These are phyloP conservation scores for Procambarus virginalis DNA, from an alignment of 1,140 invertebrate genomes.

Conservation along the genomic window DNA sequence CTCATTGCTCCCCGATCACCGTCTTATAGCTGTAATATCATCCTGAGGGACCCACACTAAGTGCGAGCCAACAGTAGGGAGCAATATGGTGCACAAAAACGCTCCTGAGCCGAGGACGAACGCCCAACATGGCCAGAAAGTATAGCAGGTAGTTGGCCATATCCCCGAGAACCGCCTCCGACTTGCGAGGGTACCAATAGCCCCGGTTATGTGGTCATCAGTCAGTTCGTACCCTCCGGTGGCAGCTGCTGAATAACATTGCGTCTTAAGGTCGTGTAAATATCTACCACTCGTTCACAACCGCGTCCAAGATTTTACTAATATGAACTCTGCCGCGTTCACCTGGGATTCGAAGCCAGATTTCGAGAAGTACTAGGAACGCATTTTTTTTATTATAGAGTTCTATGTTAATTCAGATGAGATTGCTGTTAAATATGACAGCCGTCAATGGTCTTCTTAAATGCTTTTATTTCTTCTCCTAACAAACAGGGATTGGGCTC, in stretches of 20 bases:
- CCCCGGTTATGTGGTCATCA: slow-evolving; percentile 15
- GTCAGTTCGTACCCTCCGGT: slow-evolving; percentile 10
- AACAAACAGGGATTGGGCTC: too few relatives aligned
- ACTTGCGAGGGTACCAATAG: slow-evolving; percentile 29
- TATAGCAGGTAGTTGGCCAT: neutral
- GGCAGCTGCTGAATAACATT: neutral
- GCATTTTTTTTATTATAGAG: too few relatives aligned
- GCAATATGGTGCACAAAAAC: neutral
- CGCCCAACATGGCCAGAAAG: neutral
- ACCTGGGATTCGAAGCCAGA: too few relatives aligned
- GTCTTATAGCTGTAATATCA: slow-evolving; percentile 33
- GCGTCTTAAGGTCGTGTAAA: neutral
- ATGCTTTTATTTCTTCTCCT: too few relatives aligned
- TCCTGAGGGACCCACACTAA: neutral
- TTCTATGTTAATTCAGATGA: too few relatives aligned
- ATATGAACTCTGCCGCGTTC: too few relatives aligned
- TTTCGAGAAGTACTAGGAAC: too few relatives aligned
- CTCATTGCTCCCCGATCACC: slow-evolving; percentile 33
- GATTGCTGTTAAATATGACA: too few relatives aligned
- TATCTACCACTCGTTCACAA: too few relatives aligned
- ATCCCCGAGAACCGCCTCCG: neutral
- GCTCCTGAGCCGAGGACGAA: neutral
- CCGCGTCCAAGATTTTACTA: too few relatives aligned
- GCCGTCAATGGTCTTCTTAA: too few relatives aligned
- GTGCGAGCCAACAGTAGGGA: neutral